A percentile compares a stretch with the other conserved stretches of the same genome.
These are phyloP conservation scores for Parthenolecanium corni DNA, from an alignment of 2,888 invertebrate species.

Conservation along the genomic window DNA sequence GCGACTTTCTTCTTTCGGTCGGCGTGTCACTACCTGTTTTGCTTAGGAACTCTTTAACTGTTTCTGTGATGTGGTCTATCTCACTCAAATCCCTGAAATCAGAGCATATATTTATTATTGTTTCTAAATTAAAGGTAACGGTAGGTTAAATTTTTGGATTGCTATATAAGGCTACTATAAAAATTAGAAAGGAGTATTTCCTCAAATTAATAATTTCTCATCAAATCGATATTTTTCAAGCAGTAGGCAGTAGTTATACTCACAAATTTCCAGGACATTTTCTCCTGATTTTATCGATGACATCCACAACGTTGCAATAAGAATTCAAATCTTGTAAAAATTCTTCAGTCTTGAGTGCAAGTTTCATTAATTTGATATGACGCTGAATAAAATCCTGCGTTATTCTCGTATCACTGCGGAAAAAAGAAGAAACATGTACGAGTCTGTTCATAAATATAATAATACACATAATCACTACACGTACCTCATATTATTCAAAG, in stretches of 20 bases:
- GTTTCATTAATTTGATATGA: constrained; percentile 11
- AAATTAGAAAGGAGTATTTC: too few relatives aligned
- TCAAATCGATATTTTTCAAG: neutral
- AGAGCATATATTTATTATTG: neutral
- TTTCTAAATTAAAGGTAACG: too few relatives aligned
- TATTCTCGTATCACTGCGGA: neutral
- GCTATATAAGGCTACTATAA: too few relatives aligned
- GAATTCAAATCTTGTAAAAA: constrained; percentile 1
- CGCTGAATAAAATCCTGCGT: neutral
- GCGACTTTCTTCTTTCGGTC: neutral
- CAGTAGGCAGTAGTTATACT: neutral
- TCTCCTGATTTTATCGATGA: neutral
- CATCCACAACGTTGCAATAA: neutral
- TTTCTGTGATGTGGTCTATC: neutral
- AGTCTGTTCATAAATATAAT: neutral
- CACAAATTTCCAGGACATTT: constrained; percentile 8
- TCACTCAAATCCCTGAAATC: neutral
- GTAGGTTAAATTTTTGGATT: too few relatives aligned
- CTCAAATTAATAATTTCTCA: neutral
- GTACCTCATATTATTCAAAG: constrained; percentile 4
- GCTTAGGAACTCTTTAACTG: neutral
- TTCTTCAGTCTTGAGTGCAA: neutral
- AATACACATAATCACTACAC: neutral
- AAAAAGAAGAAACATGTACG: neutral
- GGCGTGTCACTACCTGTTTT: neutral